phyloP scores from a whole-genome alignment of 2,113 vertebrate species.

The Calyptomena viridis region DNA sequence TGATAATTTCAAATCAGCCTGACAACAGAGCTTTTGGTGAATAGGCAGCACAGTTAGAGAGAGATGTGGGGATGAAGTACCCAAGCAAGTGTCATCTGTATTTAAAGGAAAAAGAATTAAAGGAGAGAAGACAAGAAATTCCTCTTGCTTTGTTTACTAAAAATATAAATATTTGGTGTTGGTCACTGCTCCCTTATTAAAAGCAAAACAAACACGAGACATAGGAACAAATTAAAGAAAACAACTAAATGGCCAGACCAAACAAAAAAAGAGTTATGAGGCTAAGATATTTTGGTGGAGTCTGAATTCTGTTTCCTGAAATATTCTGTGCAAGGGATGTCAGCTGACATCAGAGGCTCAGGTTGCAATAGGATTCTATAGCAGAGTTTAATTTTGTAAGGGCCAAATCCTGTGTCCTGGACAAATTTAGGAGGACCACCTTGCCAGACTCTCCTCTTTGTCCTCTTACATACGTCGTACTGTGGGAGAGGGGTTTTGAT shows the following conservation, averaged over 20 bases:
- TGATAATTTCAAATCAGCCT: background rate
- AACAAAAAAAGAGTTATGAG: background rate
- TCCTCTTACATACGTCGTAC: background rate
- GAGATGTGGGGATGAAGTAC: background rate
- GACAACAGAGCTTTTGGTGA: background rate
- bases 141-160: background rate
- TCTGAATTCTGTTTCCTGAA: background rate
- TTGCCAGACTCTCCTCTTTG: background rate
- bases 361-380: background rate
- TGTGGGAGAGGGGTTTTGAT: background rate
- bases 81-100: background rate
- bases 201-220: background rate
- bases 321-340: background rate
- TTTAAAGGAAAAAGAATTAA: background rate
- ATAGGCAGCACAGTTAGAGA: background rate
- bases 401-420: background rate
- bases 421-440: background rate
- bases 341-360: background rate
- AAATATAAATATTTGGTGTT: background rate
- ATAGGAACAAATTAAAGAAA: background rate
- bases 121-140: background rate
- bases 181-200: background rate
- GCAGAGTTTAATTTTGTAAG: background rate
- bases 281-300: background rate
- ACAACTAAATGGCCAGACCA: background rate